Percentiles rank a stretch among this genome's conserved stretches.
Evolutionary conservation across 37 sponge, comb jelly and placozoan species (phyloP).

Genomic region (Bolinopsis microptera): DNA sequence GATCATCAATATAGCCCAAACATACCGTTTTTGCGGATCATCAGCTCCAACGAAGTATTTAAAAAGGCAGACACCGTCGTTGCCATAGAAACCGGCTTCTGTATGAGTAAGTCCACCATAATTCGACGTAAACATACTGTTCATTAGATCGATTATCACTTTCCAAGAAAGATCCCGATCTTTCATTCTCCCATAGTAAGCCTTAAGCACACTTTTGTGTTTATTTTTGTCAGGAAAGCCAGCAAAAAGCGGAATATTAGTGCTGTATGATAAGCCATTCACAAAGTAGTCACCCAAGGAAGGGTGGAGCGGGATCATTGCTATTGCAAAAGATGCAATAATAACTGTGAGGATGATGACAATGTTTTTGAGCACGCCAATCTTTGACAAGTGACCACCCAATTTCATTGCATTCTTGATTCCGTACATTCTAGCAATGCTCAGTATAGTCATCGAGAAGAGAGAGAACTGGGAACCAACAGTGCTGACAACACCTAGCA

Average conservation of each 20-base stretch:
- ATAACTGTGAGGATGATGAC: not conserved
- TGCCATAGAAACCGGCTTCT: too few relatives aligned
- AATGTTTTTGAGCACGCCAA: not conserved
- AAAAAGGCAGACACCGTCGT: too few relatives aligned
- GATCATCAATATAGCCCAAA: not conserved
- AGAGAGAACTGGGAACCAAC: slow-evolving; percentile 10
- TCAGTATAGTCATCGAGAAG: not conserved
- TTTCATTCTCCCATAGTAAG: not conserved
- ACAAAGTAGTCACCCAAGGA: not conserved
- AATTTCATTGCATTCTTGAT: not conserved
- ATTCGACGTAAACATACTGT: not conserved
- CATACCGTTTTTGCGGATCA: not conserved
- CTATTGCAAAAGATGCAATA: not conserved
- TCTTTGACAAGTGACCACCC: not conserved
- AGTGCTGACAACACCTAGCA: not conserved
- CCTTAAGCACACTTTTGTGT: not conserved
- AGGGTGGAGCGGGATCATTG: not conserved
- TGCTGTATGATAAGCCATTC: not conserved
- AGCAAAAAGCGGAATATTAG: not conserved
- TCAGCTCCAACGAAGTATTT: not conserved
- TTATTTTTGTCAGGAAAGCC: not conserved
- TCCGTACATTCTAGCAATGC: not conserved
- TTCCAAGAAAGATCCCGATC: not conserved
- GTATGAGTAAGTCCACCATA: not conserved
- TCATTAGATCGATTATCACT: not conserved